Conservation (phyloP, 2,888 invertebrate genomes). For the Conops quadrifasciatus region DNA sequence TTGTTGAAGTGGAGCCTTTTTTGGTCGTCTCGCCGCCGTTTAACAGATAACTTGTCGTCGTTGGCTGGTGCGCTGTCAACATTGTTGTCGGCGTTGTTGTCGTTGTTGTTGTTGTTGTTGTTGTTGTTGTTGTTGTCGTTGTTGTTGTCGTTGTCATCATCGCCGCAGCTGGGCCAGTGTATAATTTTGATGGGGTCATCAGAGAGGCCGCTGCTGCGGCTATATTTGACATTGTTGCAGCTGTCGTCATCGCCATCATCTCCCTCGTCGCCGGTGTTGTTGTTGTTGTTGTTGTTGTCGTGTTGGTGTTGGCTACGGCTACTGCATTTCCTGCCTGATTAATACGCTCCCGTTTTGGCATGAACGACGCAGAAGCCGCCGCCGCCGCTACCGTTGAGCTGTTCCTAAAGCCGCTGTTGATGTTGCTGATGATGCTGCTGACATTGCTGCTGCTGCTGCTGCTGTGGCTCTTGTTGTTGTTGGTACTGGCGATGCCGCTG, state of each 20-base stretch:
- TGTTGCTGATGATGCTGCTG: slow-evolving; percentile 33
- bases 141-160: slow-evolving; percentile 36
- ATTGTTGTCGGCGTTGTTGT: slow-evolving; percentile 32
- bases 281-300: no score
- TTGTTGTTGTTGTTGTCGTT: slow-evolving; percentile 35
- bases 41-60: slow-evolving; percentile 52
- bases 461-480: slow-evolving; percentile 38
- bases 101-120: slow-evolving; percentile 41
- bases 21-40: slow-evolving; percentile 60
- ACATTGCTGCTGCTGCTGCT: slow-evolving; percentile 39
- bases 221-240: slow-evolving; percentile 40
- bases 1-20: slow-evolving; percentile 65
- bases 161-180: slow-evolving; percentile 38
- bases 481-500: slow-evolving; percentile 7
- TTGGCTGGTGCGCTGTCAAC: no score
- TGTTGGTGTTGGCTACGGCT: no score
- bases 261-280: no score
- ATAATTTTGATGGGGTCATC: slow-evolving; percentile 46
- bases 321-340: slow-evolving; percentile 53
- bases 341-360: slow-evolving; percentile 62
- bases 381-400: slow-evolving; percentile 46
- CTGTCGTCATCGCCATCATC: slow-evolving; percentile 32
- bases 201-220: slow-evolving; percentile 29
- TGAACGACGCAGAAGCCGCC: slow-evolving; percentile 42
- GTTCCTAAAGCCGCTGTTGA: slow-evolving; percentile 42